Percentiles rank a stretch among this genome's conserved stretches.
phyloP scores from a whole-genome alignment of 1,140 invertebrate genomes.

The Drosophila leontia region DNA sequence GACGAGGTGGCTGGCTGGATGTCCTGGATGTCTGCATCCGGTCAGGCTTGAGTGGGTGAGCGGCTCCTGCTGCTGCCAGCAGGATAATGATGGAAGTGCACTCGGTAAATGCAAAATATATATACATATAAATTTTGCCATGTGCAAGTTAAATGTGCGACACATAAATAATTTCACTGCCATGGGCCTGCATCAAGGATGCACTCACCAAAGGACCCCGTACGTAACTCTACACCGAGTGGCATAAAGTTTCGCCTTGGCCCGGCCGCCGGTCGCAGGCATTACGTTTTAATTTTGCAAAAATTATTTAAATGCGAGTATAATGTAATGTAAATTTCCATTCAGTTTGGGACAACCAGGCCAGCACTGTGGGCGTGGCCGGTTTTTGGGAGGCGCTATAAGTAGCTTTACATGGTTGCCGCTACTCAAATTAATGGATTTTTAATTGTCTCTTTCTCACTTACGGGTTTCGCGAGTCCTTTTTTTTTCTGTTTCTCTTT shows the following conservation, averaged over 20 bases:
- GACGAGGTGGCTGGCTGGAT: slow-evolving; percentile 18
- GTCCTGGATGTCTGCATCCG: slow-evolving; percentile 61
- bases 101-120: slow-evolving; percentile 81
- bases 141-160: slow-evolving; percentile 81
- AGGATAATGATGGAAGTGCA: slow-evolving; percentile 82
- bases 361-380: slow-evolving; percentile 8
- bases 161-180: slow-evolving; percentile 79
- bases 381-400: slow-evolving; percentile 52
- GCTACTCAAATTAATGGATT: slow-evolving; percentile 84
- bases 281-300: slow-evolving; percentile 81
- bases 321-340: slow-evolving; percentile 82
- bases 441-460: slow-evolving; percentile 84
- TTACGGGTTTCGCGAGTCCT: slow-evolving; percentile 53
- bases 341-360: slow-evolving; percentile 32
- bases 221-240: background rate
- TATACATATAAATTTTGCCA: slow-evolving; percentile 81
- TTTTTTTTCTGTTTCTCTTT: slow-evolving; percentile 10
- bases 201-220: slow-evolving; percentile 18
- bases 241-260: slow-evolving; percentile 40
- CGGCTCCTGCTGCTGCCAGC: slow-evolving; percentile 13
- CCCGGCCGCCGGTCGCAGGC: slow-evolving; percentile 47
- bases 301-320: slow-evolving; percentile 82
- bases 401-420: slow-evolving; percentile 78
- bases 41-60: slow-evolving; percentile 25
- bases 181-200: slow-evolving; percentile 70